Evolutionary conservation across 1,140 invertebrate genomes (phyloP), one percentile per base, ranked within the genome.

Genomic region (Scylla paramamosain): DNA sequence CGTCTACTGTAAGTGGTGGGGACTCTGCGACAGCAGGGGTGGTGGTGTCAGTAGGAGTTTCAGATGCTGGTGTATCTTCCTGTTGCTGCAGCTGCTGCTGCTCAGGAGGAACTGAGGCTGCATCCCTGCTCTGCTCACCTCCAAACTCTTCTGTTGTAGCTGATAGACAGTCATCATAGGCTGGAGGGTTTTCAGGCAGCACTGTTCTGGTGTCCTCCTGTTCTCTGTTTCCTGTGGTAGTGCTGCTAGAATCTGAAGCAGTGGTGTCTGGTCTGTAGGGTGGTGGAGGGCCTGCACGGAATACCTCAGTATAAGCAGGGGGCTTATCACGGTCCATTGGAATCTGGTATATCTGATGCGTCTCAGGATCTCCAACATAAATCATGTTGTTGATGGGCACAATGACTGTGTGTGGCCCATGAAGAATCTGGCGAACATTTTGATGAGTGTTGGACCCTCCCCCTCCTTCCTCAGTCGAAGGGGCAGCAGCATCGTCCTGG

Each of bases 301-400:
- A 87, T 4, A 91, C 91, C 14, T 95, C 91, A 16, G 94, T 95
- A 14, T 95, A 95, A 12, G 94, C 91, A 39, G 94, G 94, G 20
- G 94, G 94, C 48, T 95, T 95, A 52, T 95, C 94, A 39, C 88
- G 90, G 25, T 89, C 52, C n/a, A 95, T 20, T 10, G 94, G 94
- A 89, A 95, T 95, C 28, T 95, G 82, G 77, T 92, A 95, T 45
- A 95, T 95, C 4, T 86, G 91, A 14, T 77, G 94, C 4, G 94
- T 77, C 83, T 95, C 94, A 28, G 94, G 94, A 20, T 95, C 94
- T 16, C 94, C 94, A 28, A 95, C 91, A 59, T 95, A 95, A 32
- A 95, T 45, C 94, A 95, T 95, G 59, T 95, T 95, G 83, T 91
- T 95, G 29, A 95, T 92, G 10, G 94, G 94, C 20, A 95, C 94